phyloP scores from a whole-genome alignment of 2,797 vertebrate species.

The Eospalax fontanierii region DNA sequence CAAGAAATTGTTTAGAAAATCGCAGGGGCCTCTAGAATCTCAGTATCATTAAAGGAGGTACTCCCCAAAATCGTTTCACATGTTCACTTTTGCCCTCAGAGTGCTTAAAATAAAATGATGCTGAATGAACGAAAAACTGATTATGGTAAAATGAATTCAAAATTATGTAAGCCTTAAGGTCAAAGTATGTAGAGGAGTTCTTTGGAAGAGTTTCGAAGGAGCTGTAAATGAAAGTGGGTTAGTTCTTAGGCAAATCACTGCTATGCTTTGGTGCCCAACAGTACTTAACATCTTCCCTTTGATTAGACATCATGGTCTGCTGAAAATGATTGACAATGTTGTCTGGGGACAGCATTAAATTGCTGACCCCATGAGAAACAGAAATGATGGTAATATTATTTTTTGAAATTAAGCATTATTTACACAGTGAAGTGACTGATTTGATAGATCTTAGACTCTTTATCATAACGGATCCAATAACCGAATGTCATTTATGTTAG shows the following conservation, averaged over 20 bases:
- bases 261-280: neutral
- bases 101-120: constrained; percentile 72
- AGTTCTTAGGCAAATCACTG: neutral
- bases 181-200: constrained; percentile 83
- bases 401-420: constrained; percentile 62
- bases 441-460: neutral
- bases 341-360: neutral
- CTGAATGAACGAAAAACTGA: constrained; percentile 69
- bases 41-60: constrained; percentile 74
- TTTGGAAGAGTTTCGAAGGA: constrained; percentile 85
- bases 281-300: neutral
- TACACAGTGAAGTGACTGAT: constrained; percentile 49
- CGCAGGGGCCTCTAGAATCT: constrained; percentile 78
- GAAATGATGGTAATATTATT: constrained; percentile 12
- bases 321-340: neutral
- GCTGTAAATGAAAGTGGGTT: constrained; percentile 83
- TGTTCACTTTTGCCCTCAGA: constrained; percentile 80
- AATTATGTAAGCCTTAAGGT: constrained; percentile 66
- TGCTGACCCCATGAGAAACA: neutral
- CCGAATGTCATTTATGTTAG: neutral
- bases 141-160: constrained; percentile 72
- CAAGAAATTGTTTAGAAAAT: constrained; percentile 89
- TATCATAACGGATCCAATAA: constrained; percentile 7
- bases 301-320: neutral
- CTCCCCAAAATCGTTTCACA: constrained; percentile 81